Evolutionary conservation across 2,888 invertebrate genomes (phyloP), one percentile per base, ranked within the genome.

Genomic region (Ennomos fuscantarius): DNA sequence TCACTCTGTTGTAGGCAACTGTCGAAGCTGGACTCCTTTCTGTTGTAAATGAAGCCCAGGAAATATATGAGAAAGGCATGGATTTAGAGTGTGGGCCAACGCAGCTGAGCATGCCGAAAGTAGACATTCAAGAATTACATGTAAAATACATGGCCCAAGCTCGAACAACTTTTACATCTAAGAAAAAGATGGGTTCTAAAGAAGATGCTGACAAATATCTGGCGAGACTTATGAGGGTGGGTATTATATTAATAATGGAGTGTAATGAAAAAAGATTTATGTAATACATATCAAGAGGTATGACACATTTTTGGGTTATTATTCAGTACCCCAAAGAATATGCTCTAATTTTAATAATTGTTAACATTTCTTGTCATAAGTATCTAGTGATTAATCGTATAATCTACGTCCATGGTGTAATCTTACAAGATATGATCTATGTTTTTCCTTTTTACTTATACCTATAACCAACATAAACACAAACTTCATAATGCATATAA

Each of bases 41-140:
- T 3, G 36, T 36, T 1, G 13, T 39, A 13, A 50, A 39, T 12
- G 55, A 43, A 41, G 45, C 55, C 9, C 55, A 50, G 9, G 58
- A 44, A 12, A 3, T 49, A 9, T 58, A 53, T n/a, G 53, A 53
- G 2, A 52, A 45, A n/a, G 48, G 48, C 1, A 58, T 58, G 58
- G 53, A 48, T 9, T 10, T 48, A 0, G 53, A 48, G 11, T 48
- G 40, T 8, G 58, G 53, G 3, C 53, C 53, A 0, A 31, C n/a
- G 0, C 39, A 53, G 12, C 48, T 49, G 8, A 40, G 39, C 8
- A 32, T 45, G 1, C 47, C 58, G 3, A 35, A 33, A 8, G 40
- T 8, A 1, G 58, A 49, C 36, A 24, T 58, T 1, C 31, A 35
- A 15, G 40, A 44, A 8, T 9, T 53, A 12, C 58, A 58, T 12